Base-by-base conservation (phyloP, 2,888 invertebrate genomes). In the Holacanthella duospinosa region DNA sequence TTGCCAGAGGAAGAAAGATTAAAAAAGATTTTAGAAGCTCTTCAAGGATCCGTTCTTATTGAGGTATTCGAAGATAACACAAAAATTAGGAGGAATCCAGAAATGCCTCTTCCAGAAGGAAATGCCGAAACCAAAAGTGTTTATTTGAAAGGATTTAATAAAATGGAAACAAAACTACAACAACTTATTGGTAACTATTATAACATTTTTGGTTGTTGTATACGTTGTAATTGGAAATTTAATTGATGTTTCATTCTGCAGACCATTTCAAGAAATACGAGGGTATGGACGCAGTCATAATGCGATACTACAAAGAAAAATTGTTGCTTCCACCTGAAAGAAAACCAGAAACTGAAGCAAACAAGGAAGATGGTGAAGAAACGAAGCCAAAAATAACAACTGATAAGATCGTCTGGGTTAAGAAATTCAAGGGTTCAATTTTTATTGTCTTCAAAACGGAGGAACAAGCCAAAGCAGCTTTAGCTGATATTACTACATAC, bases 141-240 rank as follows among this genome's bases (percentile, higher is more conserved):
- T 21, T 97, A 96, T 75, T 86, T 86, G 58, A 95, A 95, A 81
- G 90, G 90, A 3, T 92, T 92, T 74, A 85, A 88, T 0, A 82
- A 84, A 74, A 65, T 63, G 16, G 81, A 83, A 4, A 77, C 79
- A 0, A 80, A 82, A 6, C 79, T 93, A 29, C 87, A 89, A 70
- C 83, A 85, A 3, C 77, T 93, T 3, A 81, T 90, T 59, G 83
- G 70, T 71, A 64, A 61, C 29, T 19, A 29, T 6, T 9, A 12
- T 6, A 21, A 24, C 19, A 53, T 6, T 55, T 21, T 6, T n/a
- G 25, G 6, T 53, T 53, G 6, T 9, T 60, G 6, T 26, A 9
- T 36, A 9, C 44, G 9, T 12, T 44, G n/a, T 36, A 9, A 25
- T 25, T 36, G 24, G 2, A 24, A 24, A 54, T 36, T 61, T 55